Evolutionary conservation across 2,888 invertebrate species (phyloP), one percentile per base, ranked within the genome.

Genomic region (Microplitis manilae): DNA sequence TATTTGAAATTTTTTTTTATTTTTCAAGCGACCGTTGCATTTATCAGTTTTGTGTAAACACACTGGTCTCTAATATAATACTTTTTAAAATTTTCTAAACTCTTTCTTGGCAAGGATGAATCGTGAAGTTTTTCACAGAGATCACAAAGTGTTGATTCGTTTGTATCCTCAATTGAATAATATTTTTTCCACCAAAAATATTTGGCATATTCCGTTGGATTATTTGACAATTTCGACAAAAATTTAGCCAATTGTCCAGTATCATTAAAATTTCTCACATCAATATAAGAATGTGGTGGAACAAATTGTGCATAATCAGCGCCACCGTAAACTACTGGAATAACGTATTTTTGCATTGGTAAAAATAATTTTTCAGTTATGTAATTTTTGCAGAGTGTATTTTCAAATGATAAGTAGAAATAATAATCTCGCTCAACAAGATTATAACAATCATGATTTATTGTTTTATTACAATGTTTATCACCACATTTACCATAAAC

Each of bases 281-380:
- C 92, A 76, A 93, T 93, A 84, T 90, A 92, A 13, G 92, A 91
- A 77, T 91, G 86, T 20, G 90, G 89, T 2, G 92, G 92, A 1
- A 92, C 91, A 74, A 91, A 91, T 84, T 90, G 89, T 5, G 87
- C 84, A 87, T 94, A 94, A 84, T 93, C 90, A 74, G 92, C 92
- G 38, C 92, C 93, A 6, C 94, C 94, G 90, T 93, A 93, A 4
- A 94, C 94, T 67, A 94, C 91, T 0, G 94, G 94, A 4, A 94
- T 90, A 8, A 93, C 91, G 85, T 93, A 91, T 85, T 92, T 91
- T 8, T 92, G 90, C 82, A 90, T 90, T 0, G 88, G 90, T 81
- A 89, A 87, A 83, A 93, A 91, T 80, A 94, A 92, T 81, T 92
- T 90, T 85, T 94, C 94, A 0, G 93, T 93, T 15, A 94, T 92